These are phyloP conservation scores for Parelbella ahira DNA, from an alignment of 2,888 invertebrate genomes.

Conservation along the genomic window DNA sequence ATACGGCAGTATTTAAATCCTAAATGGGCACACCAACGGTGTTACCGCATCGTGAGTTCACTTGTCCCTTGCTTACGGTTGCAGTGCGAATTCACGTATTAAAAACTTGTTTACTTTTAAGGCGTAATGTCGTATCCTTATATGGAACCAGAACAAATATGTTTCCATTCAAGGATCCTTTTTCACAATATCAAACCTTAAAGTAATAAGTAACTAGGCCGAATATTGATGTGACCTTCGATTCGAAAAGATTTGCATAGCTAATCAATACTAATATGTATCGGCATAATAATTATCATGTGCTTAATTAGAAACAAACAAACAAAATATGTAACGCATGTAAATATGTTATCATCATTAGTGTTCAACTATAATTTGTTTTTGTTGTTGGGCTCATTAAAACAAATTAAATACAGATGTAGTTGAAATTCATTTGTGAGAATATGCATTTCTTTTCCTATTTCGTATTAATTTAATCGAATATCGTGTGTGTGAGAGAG, in stretches of 20 bases:
- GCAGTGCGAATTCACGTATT: slow-evolving; percentile 66
- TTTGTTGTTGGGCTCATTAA: no score
- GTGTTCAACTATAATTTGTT: no score
- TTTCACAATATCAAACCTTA: slow-evolving; percentile 40
- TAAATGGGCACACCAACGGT: slow-evolving; percentile 41
- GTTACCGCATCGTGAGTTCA: slow-evolving; percentile 43
- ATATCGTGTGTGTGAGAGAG: no score
- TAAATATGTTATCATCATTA: no score
- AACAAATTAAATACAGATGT: no score
- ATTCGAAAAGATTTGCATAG: no score
- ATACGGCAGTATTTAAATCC: slow-evolving; percentile 46
- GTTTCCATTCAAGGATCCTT: slow-evolving; percentile 64
- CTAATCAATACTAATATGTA: no score
- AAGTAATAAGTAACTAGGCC: slow-evolving; percentile 42
- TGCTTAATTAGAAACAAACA: no score
- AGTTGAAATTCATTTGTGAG: no score
- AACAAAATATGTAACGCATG: slow-evolving; percentile 1
- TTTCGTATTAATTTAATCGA: no score
- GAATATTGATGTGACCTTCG: slow-evolving; percentile 33
- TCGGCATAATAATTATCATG: no score
- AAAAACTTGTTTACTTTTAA: slow-evolving; percentile 74
- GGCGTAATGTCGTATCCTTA: slow-evolving; percentile 58
- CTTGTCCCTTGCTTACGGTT: slow-evolving; percentile 58
- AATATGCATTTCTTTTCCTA: no score
- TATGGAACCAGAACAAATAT: slow-evolving; percentile 58